Conservation (phyloP, 2,888 invertebrate genomes). For the Sympetrum striolatum region DNA sequence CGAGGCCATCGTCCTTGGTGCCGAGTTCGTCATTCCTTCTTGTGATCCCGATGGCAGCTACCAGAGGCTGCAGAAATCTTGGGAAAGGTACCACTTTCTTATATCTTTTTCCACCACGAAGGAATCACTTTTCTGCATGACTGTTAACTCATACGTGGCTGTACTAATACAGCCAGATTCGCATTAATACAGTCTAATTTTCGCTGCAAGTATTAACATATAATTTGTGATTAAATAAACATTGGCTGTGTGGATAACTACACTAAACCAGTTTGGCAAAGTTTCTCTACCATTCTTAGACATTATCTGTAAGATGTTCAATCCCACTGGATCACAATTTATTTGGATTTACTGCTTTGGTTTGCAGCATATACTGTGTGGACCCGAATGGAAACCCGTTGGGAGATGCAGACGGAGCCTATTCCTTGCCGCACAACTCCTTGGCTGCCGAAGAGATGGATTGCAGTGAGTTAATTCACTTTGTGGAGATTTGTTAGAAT, state of each 20-base stretch:
- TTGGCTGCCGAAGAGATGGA: conserved; percentile 56
- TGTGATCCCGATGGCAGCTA: conserved; percentile 52
- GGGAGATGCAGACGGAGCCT: conserved; percentile 56
- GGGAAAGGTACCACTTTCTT: conserved; percentile 36
- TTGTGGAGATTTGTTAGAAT: too few relatives aligned
- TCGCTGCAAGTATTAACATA: not conserved
- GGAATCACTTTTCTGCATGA: not conserved
- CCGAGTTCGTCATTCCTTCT: conserved; percentile 33
- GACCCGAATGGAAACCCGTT: conserved; percentile 66
- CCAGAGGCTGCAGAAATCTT: conserved; percentile 48
- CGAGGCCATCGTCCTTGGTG: not conserved
- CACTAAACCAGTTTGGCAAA: too few relatives aligned
- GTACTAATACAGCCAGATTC: too few relatives aligned
- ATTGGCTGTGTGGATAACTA: too few relatives aligned
- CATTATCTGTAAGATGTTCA: too few relatives aligned
- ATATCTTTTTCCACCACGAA: not conserved
- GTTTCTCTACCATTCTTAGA: too few relatives aligned
- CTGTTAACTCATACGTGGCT: not conserved
- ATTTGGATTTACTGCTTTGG: not conserved
- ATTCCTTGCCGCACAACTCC: conserved; percentile 59
- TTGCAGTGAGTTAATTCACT: conserved; percentile 52
- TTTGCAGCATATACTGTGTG: conserved; percentile 66
- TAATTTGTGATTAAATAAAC: too few relatives aligned
- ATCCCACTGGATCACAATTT: too few relatives aligned
- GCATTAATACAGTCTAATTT: too few relatives aligned